A percentile compares a stretch with the other conserved stretches of the same genome.
Conservation (phyloP, 2,797 vertebrate species). For the Lacerta viridis region DNA sequence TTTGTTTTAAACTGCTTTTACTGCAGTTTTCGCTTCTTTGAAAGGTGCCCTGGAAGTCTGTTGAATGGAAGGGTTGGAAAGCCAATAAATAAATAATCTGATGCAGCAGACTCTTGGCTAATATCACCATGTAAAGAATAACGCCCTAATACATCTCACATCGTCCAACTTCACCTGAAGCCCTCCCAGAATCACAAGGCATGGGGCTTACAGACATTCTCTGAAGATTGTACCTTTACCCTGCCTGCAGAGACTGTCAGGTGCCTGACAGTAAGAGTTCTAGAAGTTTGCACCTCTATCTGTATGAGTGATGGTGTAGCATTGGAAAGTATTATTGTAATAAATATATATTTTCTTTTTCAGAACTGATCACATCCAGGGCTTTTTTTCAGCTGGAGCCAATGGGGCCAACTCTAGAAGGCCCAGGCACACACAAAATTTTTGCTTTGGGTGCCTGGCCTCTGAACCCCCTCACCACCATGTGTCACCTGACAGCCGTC, state of each 20-base stretch:
- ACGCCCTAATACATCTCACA: too few relatives aligned
- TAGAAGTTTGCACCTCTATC: background rate
- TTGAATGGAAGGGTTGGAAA: background rate
- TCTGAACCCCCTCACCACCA: too few relatives aligned
- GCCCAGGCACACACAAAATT: too few relatives aligned
- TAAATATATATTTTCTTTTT: background rate
- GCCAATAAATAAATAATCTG: background rate
- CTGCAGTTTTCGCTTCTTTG: background rate
- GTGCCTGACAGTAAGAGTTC: background rate
- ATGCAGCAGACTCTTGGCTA: background rate
- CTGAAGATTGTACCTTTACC: background rate
- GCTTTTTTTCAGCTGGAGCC: too few relatives aligned
- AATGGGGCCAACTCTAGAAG: too few relatives aligned
- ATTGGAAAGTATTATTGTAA: constrained; percentile 3
- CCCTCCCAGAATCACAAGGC: background rate
- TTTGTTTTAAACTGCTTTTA: background rate
- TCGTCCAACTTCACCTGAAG: background rate
- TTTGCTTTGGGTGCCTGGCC: too few relatives aligned
- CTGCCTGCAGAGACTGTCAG: background rate
- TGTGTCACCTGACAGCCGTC: too few relatives aligned
- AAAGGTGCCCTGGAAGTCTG: background rate
- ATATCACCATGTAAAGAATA: background rate
- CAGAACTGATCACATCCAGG: background rate
- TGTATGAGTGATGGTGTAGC: background rate
- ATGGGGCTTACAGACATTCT: background rate